Percentiles rank a stretch among this genome's conserved stretches.
Evolutionary conservation across 2,888 invertebrate species (phyloP).

Genomic region (Labia minor): DNA sequence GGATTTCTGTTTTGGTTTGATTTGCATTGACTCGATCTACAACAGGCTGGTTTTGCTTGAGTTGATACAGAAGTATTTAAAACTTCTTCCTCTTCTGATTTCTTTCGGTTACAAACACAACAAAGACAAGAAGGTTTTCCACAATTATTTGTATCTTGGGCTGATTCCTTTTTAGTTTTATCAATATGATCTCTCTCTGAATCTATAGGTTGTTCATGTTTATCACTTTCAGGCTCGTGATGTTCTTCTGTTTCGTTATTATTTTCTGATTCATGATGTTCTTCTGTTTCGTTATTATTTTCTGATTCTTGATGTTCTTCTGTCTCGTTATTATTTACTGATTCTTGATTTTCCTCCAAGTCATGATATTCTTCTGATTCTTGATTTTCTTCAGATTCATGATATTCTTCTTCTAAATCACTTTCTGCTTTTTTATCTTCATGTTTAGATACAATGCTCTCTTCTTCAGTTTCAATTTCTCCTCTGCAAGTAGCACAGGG

Average conservation of each 20-base stretch:
- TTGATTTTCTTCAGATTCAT: background rate
- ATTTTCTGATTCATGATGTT: background rate
- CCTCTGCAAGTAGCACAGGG: background rate
- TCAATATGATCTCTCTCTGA: no score
- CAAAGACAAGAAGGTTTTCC: background rate
- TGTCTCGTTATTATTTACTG: background rate
- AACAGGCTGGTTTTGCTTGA: background rate
- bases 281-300: background rate
- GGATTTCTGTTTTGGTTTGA: background rate
- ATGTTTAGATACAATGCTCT: background rate
- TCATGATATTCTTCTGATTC: background rate
- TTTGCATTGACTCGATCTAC: background rate
- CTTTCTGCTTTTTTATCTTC: background rate
- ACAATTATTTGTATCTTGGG: background rate
- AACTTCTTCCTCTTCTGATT: background rate
- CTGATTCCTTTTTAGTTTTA: background rate
- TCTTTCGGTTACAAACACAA: background rate
- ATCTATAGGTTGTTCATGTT: no score
- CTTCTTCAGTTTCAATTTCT: background rate
- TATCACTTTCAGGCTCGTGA: no score
- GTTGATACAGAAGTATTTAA: background rate
- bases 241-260: no score
- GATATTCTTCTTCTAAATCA: background rate
- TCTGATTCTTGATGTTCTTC: background rate
- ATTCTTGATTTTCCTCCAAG: background rate